Evolutionary conservation across 2,797 vertebrate genomes (phyloP), one percentile per base, ranked within the genome.

Genomic region (Sternarchorhynchus goeldii): DNA sequence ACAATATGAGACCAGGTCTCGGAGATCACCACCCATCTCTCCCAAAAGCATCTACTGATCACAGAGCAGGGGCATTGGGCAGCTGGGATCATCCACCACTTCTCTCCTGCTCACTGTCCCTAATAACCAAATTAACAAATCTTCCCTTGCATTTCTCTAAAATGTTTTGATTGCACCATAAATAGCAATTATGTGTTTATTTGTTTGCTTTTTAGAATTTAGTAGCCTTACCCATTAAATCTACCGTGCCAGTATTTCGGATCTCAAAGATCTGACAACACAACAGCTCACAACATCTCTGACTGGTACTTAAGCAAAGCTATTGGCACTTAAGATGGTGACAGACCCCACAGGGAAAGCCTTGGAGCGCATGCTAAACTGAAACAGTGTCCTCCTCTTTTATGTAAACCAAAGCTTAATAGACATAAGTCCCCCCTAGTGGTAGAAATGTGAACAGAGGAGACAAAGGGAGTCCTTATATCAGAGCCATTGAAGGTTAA

Each of bases 401-500:
- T 25, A 50, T 50, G 45, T 50, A 53, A 69, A 20, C 14, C 7
- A 32, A 14, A 32, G 31, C 20, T 17, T 34, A 18, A 53, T 55
- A 65, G 18, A 59, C n/a, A 41, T 50, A 45, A 20, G 3, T 39
- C 31, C 78, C 25, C 56, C 50, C 78, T 84, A 76, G 81, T 78
- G 81, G 78, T 70, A 55, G n/a, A 59, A 34, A 60, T 60, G n/a
- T 71, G 68, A 59, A 64, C 53, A 76, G 34, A 45, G 29, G 59
- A 39, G 8, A 67, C 56, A 56, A 55, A 62, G 25, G 32, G n/a
- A 76, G 72, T 78, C 72, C 78, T 75, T 75, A 77, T 18, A 20
- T 12, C 14, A 29, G 10, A 62, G 32, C 25, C 53, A 56, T 16
- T 73, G 79, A 81, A 83, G 82, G 82, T 83, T 78, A 78, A 75